Conservation (phyloP, 2,888 invertebrate genomes). For the Volucella zonaria region DNA sequence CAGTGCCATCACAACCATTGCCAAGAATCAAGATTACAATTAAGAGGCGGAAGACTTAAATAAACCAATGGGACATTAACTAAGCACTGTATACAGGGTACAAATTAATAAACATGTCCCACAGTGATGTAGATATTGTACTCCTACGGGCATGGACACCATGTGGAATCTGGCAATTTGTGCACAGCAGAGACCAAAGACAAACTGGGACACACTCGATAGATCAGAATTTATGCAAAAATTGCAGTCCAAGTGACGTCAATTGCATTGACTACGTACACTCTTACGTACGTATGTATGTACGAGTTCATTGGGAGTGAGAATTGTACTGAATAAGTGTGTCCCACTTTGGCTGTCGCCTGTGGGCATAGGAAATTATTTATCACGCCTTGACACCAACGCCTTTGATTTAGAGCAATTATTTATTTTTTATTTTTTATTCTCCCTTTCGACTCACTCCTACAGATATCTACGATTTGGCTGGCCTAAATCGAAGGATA, state of each 20-base stretch:
- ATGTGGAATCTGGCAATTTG: background rate
- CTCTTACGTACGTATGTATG: background rate
- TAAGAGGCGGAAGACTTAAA: too few species aligned
- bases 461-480: too few species aligned
- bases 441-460: too few species aligned
- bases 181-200: background rate
- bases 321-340: background rate
- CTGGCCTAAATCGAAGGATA: too few species aligned
- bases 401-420: conserved; percentile 49
- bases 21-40: too few species aligned
- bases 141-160: background rate
- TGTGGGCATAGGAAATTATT: conserved; percentile 28
- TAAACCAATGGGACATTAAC: too few species aligned
- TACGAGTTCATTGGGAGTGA: background rate
- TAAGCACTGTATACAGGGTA: background rate
- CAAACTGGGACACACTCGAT: background rate
- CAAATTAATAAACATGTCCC: conserved; percentile 2
- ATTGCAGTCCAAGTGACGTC: conserved; percentile 16
- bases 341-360: background rate
- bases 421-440: background rate
- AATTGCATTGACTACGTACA: conserved; percentile 1
- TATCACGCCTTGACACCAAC: conserved; percentile 4
- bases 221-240: conserved; percentile 1
- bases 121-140: background rate
- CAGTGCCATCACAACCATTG: too few species aligned